These are phyloP conservation scores for Anolis sagrei DNA, from an alignment of 2,113 vertebrate species.

Conservation along the genomic window DNA sequence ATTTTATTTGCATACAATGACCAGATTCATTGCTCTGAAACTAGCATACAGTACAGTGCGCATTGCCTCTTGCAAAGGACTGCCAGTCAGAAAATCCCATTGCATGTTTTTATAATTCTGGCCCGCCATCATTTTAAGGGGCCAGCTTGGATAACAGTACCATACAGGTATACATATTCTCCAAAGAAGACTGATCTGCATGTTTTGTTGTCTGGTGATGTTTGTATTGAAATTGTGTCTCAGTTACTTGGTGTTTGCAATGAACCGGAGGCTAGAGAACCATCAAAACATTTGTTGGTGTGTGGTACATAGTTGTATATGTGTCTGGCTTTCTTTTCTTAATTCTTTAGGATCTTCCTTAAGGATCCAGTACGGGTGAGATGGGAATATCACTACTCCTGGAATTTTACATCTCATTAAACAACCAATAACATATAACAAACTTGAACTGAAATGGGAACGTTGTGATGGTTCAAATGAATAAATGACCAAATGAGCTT, in stretches of 20 bases:
- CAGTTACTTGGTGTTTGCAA: background rate
- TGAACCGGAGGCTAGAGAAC: background rate
- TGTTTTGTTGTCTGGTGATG: conserved; percentile 8
- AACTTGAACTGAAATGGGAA: background rate
- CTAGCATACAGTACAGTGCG: conserved; percentile 70
- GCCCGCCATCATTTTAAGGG: background rate
- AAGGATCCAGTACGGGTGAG: background rate
- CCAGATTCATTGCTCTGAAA: conserved; percentile 67
- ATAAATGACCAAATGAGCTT: background rate
- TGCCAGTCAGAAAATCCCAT: conserved; percentile 19
- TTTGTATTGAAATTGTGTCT: conserved; percentile 21
- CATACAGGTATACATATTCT: background rate
- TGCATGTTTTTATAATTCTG: conserved; percentile 38
- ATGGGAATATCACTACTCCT: background rate
- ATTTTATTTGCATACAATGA: conserved; percentile 68
- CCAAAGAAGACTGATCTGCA: conserved; percentile 46
- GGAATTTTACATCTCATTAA: conserved; percentile 4
- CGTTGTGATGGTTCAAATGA: background rate
- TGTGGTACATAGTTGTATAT: background rate
- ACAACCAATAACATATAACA: background rate
- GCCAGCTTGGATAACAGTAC: background rate
- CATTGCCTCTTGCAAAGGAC: conserved; percentile 26
- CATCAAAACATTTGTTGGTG: background rate
- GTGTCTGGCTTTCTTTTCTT: background rate
- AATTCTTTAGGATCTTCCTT: background rate